Evolutionary conservation across 2,888 invertebrate genomes (phyloP), one percentile per base, ranked within the genome.

Genomic region (Sabatieria punctata): DNA sequence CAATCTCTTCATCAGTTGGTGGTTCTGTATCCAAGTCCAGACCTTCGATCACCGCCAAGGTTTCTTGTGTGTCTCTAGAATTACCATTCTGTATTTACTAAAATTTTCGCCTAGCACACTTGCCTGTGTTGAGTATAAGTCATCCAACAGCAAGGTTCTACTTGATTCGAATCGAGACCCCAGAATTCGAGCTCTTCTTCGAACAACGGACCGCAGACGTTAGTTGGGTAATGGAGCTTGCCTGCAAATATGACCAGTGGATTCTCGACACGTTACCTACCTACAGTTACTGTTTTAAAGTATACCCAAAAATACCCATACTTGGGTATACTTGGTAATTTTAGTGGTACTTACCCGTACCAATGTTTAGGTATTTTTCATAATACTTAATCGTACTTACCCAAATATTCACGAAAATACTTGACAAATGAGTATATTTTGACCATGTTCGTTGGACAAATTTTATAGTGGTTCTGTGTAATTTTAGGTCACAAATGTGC

Each of bases 151-250:
- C 69, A 69, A 3, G 69, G 69, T 53, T 69, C 69, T 26, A 68
- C 68, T 73, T 93, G 93, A 73, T 93, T 93, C 33, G 91, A 85
- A 66, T 93, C 93, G 56, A 93, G 75, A 15, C 91, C 91, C 91
- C 91, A 93, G 70, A 89, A 93, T 71, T 93, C 91, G 56, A 93
- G 75, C 68, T 93, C 93, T 66, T 91, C 91, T 67, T 93, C 93
- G 67, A 93, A 93, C 54, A 93, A 75, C 47, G 93, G 93, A 41
- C 93, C 93, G 68, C 93, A 93, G 1, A 93, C 93, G 67, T 93
- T 89, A 43, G 91, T 93, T 21, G 93, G 93, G 70, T 93, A 93
- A 71, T 93, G 93, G 54, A 93, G 77, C 68, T 93, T 93, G 48
- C 93, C 93, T 39, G 39, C 4, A 39, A 4, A 24, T 13, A 15